A percentile compares a stretch with the other conserved stretches of the same genome.
These are phyloP conservation scores for Drosophila rubida DNA, from an alignment of 2,888 invertebrate species.

Conservation along the genomic window DNA sequence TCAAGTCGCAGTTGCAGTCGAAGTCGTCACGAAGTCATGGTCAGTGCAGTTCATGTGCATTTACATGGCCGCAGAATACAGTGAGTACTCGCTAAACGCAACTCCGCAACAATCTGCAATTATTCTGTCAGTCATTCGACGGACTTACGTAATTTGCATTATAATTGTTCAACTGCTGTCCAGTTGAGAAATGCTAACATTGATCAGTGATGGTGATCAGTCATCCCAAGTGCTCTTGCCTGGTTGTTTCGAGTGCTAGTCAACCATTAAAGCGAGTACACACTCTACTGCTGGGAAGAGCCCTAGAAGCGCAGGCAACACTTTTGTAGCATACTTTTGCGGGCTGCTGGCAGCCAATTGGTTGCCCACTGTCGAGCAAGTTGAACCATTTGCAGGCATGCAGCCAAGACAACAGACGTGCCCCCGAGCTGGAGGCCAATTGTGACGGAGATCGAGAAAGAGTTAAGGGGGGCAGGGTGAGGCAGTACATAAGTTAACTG, in stretches of 20 bases:
- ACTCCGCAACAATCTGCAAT: no score
- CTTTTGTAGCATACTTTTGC: constrained; percentile 70
- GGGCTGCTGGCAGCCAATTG: constrained; percentile 56
- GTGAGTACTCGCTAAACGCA: constrained; percentile 15
- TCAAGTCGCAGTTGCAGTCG: constrained; percentile 53
- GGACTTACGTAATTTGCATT: no score
- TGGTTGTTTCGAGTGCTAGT: no score
- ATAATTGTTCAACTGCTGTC: no score
- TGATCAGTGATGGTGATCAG: no score
- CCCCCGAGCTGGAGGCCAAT: neutral
- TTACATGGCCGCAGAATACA: constrained; percentile 39
- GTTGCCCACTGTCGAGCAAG: constrained; percentile 46
- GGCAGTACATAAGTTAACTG: constrained; percentile 63
- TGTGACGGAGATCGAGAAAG: neutral
- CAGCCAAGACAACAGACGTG: constrained; percentile 43
- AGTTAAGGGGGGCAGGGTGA: neutral
- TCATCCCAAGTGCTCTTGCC: no score
- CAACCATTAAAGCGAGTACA: neutral
- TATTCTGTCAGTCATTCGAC: no score
- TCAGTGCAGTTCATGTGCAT: constrained; percentile 53
- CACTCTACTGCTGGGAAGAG: constrained; percentile 19
- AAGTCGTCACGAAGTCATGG: constrained; percentile 60
- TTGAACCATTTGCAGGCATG: constrained; percentile 38
- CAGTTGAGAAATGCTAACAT: no score
- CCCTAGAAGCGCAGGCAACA: constrained; percentile 33